Percentiles rank a stretch among this genome's conserved stretches.
Evolutionary conservation across 2,888 invertebrate genomes (phyloP).

Genomic region (Sialis lutaria): DNA sequence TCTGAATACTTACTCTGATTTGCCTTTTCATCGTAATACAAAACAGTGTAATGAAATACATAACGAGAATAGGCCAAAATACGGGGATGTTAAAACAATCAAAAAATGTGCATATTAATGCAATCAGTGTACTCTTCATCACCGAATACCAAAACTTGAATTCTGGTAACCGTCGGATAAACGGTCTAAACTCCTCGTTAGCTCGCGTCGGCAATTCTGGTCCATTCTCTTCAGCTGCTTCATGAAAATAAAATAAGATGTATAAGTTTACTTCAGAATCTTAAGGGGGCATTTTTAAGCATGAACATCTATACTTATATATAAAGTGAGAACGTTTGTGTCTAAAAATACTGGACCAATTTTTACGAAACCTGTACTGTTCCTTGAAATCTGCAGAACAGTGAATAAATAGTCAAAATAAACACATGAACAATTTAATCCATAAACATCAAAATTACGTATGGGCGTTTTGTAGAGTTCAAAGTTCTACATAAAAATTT

Average conservation of each 20-base stretch:
- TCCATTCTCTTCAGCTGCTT: conserved; percentile 56
- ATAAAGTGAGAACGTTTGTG: no score
- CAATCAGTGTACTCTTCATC: conserved; percentile 82
- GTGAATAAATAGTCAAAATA: no score
- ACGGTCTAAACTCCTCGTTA: conserved; percentile 96
- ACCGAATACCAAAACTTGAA: conserved; percentile 99
- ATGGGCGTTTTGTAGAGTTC: no score
- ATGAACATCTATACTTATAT: no score
- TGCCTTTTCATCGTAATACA: conserved; percentile 99
- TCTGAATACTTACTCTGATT: conserved; percentile 63
- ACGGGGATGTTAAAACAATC: conserved; percentile 98
- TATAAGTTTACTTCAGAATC: conserved; percentile 12
- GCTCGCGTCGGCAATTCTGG: conserved; percentile 88
- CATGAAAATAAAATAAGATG: conserved; percentile 13
- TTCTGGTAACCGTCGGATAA: conserved; percentile 90
- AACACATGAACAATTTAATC: no score
- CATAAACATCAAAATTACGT: no score
- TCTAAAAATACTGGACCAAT: no score
- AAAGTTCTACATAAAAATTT: no score
- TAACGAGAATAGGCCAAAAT: conserved; percentile 99
- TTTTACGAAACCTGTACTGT: no score
- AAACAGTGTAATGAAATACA: conserved; percentile 98
- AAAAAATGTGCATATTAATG: conserved; percentile 85
- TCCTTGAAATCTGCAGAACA: no score
- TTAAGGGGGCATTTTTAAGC: not conserved